These are phyloP conservation scores for Heterodera schachtii DNA, from an alignment of 1,140 invertebrate species.

Conservation along the genomic window DNA sequence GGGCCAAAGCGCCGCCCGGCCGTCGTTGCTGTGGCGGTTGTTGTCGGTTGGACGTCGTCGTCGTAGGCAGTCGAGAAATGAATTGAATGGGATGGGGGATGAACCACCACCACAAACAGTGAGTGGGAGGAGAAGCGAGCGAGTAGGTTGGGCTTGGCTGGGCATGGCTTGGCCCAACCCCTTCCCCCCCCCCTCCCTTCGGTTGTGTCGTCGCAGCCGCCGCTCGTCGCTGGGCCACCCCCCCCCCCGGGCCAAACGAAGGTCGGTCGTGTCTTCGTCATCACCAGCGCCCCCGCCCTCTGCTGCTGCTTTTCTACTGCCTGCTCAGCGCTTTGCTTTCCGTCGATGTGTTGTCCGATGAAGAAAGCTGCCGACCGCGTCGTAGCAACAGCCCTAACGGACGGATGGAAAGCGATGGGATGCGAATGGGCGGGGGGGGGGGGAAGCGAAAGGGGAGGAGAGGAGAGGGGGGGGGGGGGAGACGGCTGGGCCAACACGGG, in stretches of 20 bases:
- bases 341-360: conserved; percentile 9
- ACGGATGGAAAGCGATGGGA: neutral
- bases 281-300: neutral
- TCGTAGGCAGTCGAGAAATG: conserved; percentile 10
- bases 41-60: neutral
- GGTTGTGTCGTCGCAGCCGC: neutral
- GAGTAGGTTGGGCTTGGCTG: neutral
- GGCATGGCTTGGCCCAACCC: neutral
- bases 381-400: conserved; percentile 11
- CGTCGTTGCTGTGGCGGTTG: conserved; percentile 1
- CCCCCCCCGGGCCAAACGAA: neutral
- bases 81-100: neutral
- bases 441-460: neutral
- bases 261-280: conserved; percentile 11
- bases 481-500: conserved; percentile 23
- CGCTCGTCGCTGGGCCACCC: neutral
- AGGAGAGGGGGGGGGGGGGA: too few species aligned
- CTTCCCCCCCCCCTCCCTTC: neutral
- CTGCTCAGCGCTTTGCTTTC: neutral
- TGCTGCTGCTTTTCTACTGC: conserved; percentile 1
- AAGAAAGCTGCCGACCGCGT: neutral
- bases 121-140: conserved; percentile 1
- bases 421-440: neutral
- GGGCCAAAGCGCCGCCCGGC: neutral
- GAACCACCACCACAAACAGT: neutral